phyloP scores from a whole-genome alignment of 2,797 vertebrate species.

The Hafferia zeledoni region DNA sequence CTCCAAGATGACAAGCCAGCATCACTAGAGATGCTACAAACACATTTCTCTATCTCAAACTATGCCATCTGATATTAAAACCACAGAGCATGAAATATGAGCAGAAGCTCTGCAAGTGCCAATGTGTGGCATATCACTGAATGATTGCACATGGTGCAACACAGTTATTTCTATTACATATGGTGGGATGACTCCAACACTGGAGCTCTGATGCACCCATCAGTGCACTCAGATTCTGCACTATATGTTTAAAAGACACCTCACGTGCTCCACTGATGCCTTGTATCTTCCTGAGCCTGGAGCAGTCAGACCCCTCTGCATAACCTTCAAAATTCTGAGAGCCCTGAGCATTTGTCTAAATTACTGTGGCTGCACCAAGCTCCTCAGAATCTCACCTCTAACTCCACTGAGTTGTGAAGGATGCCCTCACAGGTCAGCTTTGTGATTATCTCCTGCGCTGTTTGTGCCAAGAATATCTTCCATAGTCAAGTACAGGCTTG shows the following conservation, averaged over 20 bases:
- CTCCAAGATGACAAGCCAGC: conserved; percentile 53
- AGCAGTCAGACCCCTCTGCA: neutral
- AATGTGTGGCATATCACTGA: neutral
- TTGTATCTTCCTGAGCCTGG: neutral
- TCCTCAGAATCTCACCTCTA: neutral
- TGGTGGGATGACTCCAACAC: neutral
- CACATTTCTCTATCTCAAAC: conserved; percentile 19
- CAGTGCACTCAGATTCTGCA: neutral
- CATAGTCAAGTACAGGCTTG: neutral
- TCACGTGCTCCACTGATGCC: neutral
- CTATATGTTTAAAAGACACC: neutral
- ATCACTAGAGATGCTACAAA: conserved; percentile 50
- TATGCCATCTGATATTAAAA: conserved; percentile 46
- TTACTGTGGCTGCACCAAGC: neutral
- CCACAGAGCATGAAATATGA: neutral
- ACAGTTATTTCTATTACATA: neutral
- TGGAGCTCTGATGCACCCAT: neutral
- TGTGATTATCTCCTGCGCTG: neutral
- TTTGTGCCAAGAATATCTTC: neutral
- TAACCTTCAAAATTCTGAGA: neutral
- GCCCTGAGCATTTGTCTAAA: neutral
- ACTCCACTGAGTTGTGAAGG: conserved; percentile 25
- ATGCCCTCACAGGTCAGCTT: neutral
- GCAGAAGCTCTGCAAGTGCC: neutral
- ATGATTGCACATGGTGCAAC: neutral